Evolutionary conservation across 2,888 invertebrate genomes (phyloP), one percentile per base, ranked within the genome.

Genomic region (Reticulitermes lucifugus): DNA sequence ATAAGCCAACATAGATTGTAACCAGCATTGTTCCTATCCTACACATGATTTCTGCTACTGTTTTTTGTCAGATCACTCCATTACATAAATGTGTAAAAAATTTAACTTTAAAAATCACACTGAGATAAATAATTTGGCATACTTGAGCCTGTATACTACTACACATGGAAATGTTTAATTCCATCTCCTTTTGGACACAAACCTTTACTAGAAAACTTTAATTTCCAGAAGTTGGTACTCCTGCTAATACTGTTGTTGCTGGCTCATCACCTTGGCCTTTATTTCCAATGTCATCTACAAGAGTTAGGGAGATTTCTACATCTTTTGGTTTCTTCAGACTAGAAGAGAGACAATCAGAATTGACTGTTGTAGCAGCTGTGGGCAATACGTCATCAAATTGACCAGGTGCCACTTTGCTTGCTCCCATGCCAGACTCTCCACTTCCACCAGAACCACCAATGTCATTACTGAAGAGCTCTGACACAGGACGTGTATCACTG

Each of bases 251-350:
- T 14, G 81, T 25, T 41, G 41, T 65, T 43, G 65, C 88, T 18
- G 90, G 90, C 35, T 90, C 91, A 86, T 91, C 91, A 35, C 91
- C 91, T 88, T 91, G 91, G 18, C 91, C 91, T 59, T 89, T 90
- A 81, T 91, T 91, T 59, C 89, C 88, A 29, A 87, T 87, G 86
- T 89, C 89, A 79, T 88, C 89, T 55, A 71, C 25, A 35, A 84
- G 60, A 0, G 59, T 43, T 21, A 79, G 22, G 41, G 90, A 89
- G 75, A 89, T 90, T 65, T 90, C 89, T 79, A 3, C 25, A 80
- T 59, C 59, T 59, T 80, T 80, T 22, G 55, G 18, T 25, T 51
- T 79, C 51, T 43, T 51, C 35, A 46, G 60, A 80, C 80, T 80
- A 80, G 80, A 60, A 4, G 60, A 35, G 41, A 41, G 41, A 73